Percentiles rank a stretch among this genome's conserved stretches.
Conservation (phyloP, 1,140 invertebrate genomes). For the Cydia strobilella region DNA sequence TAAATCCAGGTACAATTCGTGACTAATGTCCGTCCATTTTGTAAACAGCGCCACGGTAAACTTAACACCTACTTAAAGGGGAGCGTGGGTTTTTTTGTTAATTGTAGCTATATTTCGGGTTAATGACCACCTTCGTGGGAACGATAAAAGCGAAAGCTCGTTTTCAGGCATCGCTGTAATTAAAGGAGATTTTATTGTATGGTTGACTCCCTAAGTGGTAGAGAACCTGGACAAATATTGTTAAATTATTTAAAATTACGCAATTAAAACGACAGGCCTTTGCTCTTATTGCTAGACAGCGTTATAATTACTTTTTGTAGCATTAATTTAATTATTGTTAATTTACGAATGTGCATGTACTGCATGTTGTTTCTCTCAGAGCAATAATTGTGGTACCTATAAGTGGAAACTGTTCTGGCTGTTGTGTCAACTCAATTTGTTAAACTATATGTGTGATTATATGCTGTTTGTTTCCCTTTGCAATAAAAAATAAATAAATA, state of each 20-base stretch:
- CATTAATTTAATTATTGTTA: too few relatives aligned
- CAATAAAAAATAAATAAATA: too few relatives aligned
- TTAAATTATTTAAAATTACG: neutral
- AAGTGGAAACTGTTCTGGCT: too few relatives aligned
- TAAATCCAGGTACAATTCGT: conserved; percentile 38
- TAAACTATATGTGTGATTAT: too few relatives aligned
- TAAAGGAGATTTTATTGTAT: conserved; percentile 65
- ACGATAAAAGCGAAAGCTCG: conserved; percentile 65
- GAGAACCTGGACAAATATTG: conserved; percentile 26
- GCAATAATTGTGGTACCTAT: too few relatives aligned
- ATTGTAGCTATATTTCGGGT: conserved; percentile 70
- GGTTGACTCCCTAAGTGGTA: conserved; percentile 49
- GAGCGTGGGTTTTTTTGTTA: conserved; percentile 69
- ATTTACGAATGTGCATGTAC: too few relatives aligned
- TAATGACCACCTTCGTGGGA: conserved; percentile 64
- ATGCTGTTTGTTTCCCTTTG: too few relatives aligned
- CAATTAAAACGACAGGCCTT: neutral
- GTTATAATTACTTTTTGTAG: neutral
- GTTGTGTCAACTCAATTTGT: too few relatives aligned
- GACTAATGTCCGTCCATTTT: conserved; percentile 40
- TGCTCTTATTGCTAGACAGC: neutral
- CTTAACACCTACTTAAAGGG: conserved; percentile 72
- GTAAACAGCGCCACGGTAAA: conserved; percentile 47
- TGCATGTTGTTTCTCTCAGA: too few relatives aligned
- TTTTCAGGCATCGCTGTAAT: conserved; percentile 58